A percentile compares a stretch with the other conserved stretches of the same genome.
Conservation (phyloP, 2,113 vertebrate species). For the western clawed frog (Xenopus tropicalis) region DNA sequence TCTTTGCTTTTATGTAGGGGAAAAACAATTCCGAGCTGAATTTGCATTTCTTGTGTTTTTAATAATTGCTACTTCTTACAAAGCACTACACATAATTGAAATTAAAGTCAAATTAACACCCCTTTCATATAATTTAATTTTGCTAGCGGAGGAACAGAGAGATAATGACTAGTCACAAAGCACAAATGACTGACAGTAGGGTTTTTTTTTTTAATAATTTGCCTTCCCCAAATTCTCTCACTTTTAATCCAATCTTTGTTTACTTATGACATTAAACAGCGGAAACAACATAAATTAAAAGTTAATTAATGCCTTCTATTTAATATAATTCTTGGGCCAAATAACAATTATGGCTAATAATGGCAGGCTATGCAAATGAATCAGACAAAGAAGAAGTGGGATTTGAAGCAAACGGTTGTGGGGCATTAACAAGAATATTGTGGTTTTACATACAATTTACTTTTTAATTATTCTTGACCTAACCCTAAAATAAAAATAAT, state of each 20-base stretch:
- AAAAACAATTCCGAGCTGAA: conserved; percentile 33
- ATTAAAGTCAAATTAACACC: conserved; percentile 44
- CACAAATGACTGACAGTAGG: conserved; percentile 42
- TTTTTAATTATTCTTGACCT: too few relatives aligned
- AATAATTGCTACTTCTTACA: conserved; percentile 42
- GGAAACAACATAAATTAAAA: conserved; percentile 23
- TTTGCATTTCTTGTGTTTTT: conserved; percentile 43
- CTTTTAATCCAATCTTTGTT: conserved; percentile 42
- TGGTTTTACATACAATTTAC: too few relatives aligned
- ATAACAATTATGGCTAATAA: conserved; percentile 17
- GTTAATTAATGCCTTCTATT: conserved; percentile 28
- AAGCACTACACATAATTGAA: conserved; percentile 44
- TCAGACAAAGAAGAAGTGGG: neutral
- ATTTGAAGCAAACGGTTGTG: too few relatives aligned
- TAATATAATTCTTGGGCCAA: conserved; percentile 14
- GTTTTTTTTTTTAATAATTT: conserved; percentile 39
- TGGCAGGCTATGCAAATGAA: neutral
- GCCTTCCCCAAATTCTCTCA: conserved; percentile 28
- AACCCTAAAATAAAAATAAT: too few relatives aligned
- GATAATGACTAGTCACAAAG: conserved; percentile 42
- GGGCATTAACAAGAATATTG: too few relatives aligned
- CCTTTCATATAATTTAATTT: conserved; percentile 45
- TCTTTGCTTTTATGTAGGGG: conserved; percentile 35
- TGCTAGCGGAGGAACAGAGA: conserved; percentile 41
- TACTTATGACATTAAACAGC: conserved; percentile 32